phyloP scores from a whole-genome alignment of 2,888 invertebrate genomes.

The Dendrolimus pini region DNA sequence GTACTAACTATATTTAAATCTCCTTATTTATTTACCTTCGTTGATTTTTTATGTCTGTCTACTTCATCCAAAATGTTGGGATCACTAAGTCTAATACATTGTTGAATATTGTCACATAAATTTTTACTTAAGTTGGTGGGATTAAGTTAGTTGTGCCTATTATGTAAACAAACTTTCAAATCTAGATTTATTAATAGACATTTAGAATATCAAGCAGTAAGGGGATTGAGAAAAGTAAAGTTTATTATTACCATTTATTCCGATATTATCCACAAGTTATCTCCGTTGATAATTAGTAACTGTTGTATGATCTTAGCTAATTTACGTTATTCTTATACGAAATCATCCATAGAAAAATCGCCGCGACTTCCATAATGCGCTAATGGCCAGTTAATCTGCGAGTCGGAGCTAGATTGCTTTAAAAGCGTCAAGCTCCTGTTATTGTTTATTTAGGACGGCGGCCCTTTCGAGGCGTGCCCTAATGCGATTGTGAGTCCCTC shows the following conservation, averaged over 20 bases:
- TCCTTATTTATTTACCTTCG: background rate
- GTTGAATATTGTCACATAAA: conserved; percentile 48
- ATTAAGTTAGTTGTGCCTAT: conserved; percentile 19
- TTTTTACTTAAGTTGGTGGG: conserved; percentile 43
- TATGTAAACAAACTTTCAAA: conserved; percentile 26
- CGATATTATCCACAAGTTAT: too few species aligned
- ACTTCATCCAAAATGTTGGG: conserved; percentile 6
- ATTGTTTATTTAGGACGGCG: conserved; percentile 75
- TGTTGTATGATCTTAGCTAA: too few species aligned
- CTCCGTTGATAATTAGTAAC: too few species aligned
- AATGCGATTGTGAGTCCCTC: conserved; percentile 55
- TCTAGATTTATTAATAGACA: background rate
- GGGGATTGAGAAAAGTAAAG: too few species aligned
- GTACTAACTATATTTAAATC: too few species aligned
- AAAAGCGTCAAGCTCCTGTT: conserved; percentile 68
- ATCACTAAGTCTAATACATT: conserved; percentile 36
- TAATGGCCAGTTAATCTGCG: conserved; percentile 63
- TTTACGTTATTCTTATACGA: too few species aligned
- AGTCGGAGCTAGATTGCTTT: conserved; percentile 71
- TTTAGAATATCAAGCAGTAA: too few species aligned
- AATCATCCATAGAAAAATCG: too few species aligned
- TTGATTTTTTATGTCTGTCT: conserved; percentile 3
- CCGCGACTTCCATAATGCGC: background rate
- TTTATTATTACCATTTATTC: too few species aligned
- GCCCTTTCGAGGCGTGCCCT: conserved; percentile 66